Conservation (phyloP, 2,888 invertebrate genomes). For the Tortrix viridana region DNA sequence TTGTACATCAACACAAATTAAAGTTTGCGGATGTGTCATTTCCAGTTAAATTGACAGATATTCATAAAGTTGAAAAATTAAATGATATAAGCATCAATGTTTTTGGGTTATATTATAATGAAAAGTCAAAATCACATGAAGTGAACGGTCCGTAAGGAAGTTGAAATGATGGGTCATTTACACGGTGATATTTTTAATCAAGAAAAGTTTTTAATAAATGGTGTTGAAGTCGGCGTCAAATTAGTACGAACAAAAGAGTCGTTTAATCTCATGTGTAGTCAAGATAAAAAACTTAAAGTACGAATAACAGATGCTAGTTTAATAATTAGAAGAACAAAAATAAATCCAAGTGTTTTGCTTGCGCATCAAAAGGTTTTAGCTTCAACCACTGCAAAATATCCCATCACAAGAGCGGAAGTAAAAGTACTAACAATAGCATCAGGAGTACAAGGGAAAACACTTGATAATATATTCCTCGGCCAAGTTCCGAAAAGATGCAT, state of each 20-base stretch:
- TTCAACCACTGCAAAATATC: constrained; percentile 22
- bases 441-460: constrained; percentile 16
- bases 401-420: constrained; percentile 11
- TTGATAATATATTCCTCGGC: constrained; percentile 16
- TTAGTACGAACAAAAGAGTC: constrained; percentile 28
- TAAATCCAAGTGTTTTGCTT: constrained; percentile 41
- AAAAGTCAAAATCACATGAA: constrained; percentile 33
- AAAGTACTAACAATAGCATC: constrained; percentile 13
- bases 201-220: constrained; percentile 10
- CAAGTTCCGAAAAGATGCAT: constrained; percentile 40
- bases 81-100: constrained; percentile 48
- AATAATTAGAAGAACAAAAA: constrained; percentile 33
- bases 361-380: constrained; percentile 41
- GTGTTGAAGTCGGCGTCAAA: constrained; percentile 39
- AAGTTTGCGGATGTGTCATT: constrained; percentile 45
- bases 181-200: constrained; percentile 43
- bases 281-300: constrained; percentile 38
- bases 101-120: constrained; percentile 46
- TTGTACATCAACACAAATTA: constrained; percentile 40
- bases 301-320: constrained; percentile 38
- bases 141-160: constrained; percentile 43
- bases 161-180: constrained; percentile 45
- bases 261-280: constrained; percentile 32
- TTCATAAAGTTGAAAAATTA: constrained; percentile 44
- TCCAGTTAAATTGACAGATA: constrained; percentile 45